Conservation (phyloP, 2,888 invertebrate genomes). For the Aplocera efformata region DNA sequence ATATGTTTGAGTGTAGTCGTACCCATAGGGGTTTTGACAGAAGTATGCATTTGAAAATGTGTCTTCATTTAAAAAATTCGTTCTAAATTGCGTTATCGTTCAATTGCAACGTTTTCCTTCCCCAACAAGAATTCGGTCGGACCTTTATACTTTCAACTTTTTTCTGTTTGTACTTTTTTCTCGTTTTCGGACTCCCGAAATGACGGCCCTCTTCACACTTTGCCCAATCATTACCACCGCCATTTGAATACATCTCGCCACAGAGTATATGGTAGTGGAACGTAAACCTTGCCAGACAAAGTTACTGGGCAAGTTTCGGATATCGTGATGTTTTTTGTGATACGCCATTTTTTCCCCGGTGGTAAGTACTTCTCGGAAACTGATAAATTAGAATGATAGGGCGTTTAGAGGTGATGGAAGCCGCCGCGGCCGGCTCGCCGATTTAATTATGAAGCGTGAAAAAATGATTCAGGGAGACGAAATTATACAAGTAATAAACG, state of each 20-base stretch:
- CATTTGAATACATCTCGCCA: constrained; percentile 54
- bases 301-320: neutral
- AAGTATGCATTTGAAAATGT: no score
- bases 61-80: no score
- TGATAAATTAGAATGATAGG: constrained; percentile 15
- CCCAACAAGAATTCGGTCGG: constrained; percentile 45
- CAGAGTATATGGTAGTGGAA: neutral
- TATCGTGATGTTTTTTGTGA: constrained; percentile 10
- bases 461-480: constrained; percentile 2
- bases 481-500: constrained; percentile 4
- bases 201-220: constrained; percentile 59
- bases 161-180: constrained; percentile 46
- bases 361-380: constrained; percentile 15
- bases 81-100: no score
- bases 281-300: no score
- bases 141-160: constrained; percentile 41
- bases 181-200: constrained; percentile 55
- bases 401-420: constrained; percentile 11
- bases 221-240: constrained; percentile 42
- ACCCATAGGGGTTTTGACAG: no score
- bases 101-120: constrained; percentile 34
- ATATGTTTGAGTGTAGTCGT: no score
- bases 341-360: constrained; percentile 41
- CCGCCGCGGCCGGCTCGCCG: constrained; percentile 1
- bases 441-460: constrained; percentile 17